Evolutionary conservation across 1,140 invertebrate genomes (phyloP).

Genomic region (honey bee (Apis mellifera)): DNA sequence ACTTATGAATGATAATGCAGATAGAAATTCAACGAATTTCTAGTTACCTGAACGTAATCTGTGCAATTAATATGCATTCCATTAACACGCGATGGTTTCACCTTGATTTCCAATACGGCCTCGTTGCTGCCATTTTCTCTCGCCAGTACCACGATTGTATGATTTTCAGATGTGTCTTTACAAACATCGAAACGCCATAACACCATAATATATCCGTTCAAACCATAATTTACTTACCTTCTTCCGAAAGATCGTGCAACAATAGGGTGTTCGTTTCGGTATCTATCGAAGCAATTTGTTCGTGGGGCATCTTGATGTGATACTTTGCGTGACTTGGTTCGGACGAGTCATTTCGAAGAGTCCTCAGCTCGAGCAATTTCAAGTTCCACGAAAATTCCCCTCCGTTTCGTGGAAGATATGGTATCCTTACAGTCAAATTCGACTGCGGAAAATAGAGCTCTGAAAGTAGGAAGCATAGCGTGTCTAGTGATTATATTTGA

Average conservation of each 20-base stretch:
- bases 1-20: too few species aligned
- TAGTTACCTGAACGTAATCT: slow-evolving; percentile 72
- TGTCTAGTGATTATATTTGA: background rate
- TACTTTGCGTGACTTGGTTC: slow-evolving; percentile 63
- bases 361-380: slow-evolving; percentile 69
- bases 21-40: background rate
- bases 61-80: slow-evolving; percentile 69
- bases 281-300: slow-evolving; percentile 60
- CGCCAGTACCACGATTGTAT: slow-evolving; percentile 68
- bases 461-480: slow-evolving; percentile 57
- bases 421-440: slow-evolving; percentile 71
- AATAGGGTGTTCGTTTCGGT: slow-evolving; percentile 52
- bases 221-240: slow-evolving; percentile 48
- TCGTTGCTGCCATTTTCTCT: slow-evolving; percentile 61
- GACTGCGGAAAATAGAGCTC: slow-evolving; percentile 79
- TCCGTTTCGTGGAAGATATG: slow-evolving; percentile 62
- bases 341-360: slow-evolving; percentile 70
- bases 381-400: slow-evolving; percentile 49
- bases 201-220: too few species aligned
- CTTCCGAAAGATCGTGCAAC: slow-evolving; percentile 57
- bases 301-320: slow-evolving; percentile 58
- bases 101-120: slow-evolving; percentile 73
- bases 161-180: slow-evolving; percentile 47
- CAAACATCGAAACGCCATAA: slow-evolving; percentile 1
- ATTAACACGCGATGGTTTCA: slow-evolving; percentile 56